Percentiles rank a stretch among this genome's conserved stretches.
Conservation (phyloP, 2,888 invertebrate genomes). For the Steinernema scapterisci region DNA sequence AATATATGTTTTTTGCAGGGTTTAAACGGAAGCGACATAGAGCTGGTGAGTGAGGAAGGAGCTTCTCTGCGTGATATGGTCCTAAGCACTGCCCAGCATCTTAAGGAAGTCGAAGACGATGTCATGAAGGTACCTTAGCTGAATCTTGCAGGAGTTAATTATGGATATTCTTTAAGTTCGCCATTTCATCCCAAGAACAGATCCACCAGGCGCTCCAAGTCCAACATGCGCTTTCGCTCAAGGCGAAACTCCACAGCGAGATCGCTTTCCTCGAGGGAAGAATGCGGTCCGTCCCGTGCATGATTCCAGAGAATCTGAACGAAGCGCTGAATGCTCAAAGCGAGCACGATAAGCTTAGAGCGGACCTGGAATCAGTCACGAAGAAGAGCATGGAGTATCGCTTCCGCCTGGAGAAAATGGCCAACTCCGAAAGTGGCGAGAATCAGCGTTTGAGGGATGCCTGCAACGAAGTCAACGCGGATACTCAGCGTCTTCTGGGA, state of each 20-base stretch:
- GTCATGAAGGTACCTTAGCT: slow-evolving; percentile 39
- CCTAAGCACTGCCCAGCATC: slow-evolving; percentile 33
- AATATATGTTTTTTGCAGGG: slow-evolving; percentile 35
- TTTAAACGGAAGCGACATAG: slow-evolving; percentile 34
- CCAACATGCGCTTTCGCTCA: slow-evolving; percentile 1
- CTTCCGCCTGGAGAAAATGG: slow-evolving; percentile 14
- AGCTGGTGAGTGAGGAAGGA: slow-evolving; percentile 33
- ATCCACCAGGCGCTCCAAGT: slow-evolving; percentile 13
- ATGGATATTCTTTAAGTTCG: not conserved
- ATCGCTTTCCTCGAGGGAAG: not conserved
- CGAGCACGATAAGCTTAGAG: slow-evolving; percentile 16
- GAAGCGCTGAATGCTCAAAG: slow-evolving; percentile 4
- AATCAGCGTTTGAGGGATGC: slow-evolving; percentile 2
- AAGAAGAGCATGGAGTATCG: slow-evolving; percentile 10
- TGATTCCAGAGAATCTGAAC: not conserved
- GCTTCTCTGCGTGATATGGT: slow-evolving; percentile 26
- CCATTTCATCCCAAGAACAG: slow-evolving; percentile 13
- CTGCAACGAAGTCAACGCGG: slow-evolving; percentile 7
- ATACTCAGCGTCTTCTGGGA: not conserved
- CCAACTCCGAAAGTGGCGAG: not conserved
- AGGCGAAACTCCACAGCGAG: not conserved
- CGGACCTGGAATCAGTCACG: not conserved
- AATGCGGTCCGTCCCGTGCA: slow-evolving; percentile 1
- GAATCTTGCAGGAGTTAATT: not conserved
- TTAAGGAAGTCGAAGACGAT: slow-evolving; percentile 37